These are phyloP conservation scores for Heliopora coerulea DNA, from an alignment of 92 coral and sea anemone genomes.

Conservation along the genomic window DNA sequence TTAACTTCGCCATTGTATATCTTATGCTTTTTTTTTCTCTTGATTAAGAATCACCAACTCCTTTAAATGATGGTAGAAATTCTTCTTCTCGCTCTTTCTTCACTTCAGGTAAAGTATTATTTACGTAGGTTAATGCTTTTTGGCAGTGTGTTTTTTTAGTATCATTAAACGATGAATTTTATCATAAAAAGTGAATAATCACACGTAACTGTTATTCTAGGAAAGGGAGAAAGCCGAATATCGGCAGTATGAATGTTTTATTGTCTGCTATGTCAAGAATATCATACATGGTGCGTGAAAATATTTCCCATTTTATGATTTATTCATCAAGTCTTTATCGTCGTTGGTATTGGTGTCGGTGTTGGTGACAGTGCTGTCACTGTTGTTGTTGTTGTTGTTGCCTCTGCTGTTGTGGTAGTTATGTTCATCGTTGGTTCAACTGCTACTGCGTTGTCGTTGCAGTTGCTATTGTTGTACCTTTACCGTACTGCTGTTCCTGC, in stretches of 20 bases:
- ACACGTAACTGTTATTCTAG: neutral
- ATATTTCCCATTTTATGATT: neutral
- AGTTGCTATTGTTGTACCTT: too few species aligned
- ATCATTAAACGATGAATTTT: too few species aligned
- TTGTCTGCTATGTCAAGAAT: too few species aligned
- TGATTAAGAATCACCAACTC: constrained; percentile 16
- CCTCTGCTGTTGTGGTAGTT: neutral
- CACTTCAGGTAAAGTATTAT: neutral
- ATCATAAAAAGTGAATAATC: neutral
- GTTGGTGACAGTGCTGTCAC: neutral
- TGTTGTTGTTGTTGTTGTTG: neutral
- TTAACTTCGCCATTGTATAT: neutral
- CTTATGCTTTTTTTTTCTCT: neutral
- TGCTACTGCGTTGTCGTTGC: too few species aligned
- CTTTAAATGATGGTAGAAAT: constrained; percentile 1
- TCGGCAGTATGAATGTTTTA: constrained; percentile 14
- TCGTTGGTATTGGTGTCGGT: neutral
- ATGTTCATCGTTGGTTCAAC: neutral
- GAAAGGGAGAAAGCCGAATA: constrained; percentile 31
- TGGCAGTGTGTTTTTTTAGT: too few species aligned
- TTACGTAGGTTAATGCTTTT: too few species aligned
- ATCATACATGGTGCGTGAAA: too few species aligned
- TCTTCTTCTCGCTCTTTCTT: constrained; percentile 26
- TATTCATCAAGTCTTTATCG: neutral
- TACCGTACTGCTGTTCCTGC: too few species aligned